These are phyloP conservation scores for pig (Sus scrofa) DNA, from an alignment of 2,113 vertebrate species.

Conservation along the genomic window DNA sequence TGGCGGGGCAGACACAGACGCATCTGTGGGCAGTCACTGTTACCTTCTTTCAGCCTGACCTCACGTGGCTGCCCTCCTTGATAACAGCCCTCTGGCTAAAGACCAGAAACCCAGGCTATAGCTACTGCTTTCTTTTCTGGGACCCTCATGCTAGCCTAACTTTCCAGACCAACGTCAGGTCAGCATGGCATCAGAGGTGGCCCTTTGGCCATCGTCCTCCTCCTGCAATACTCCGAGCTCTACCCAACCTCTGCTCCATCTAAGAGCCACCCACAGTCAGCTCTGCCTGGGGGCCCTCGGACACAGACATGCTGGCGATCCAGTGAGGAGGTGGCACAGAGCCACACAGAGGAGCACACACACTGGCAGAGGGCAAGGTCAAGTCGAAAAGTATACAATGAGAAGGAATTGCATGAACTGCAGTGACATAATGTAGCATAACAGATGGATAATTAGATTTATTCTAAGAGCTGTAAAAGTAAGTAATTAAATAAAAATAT, in stretches of 20 bases:
- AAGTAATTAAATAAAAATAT: slow-evolving; percentile 87
- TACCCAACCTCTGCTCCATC: neutral
- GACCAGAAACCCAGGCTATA: neutral
- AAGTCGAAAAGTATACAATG: slow-evolving; percentile 49
- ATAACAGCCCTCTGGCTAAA: neutral
- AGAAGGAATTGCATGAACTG: slow-evolving; percentile 64
- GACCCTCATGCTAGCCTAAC: neutral
- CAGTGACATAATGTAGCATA: slow-evolving; percentile 74
- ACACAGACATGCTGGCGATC: neutral
- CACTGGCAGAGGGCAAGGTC: slow-evolving; percentile 58
- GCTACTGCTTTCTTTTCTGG: slow-evolving; percentile 48
- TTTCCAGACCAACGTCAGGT: neutral
- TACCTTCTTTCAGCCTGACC: neutral
- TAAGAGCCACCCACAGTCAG: neutral
- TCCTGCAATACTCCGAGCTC: neutral
- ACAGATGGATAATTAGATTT: slow-evolving; percentile 88
- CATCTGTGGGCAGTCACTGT: neutral
- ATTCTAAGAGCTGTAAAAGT: slow-evolving; percentile 84
- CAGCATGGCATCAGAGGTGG: neutral
- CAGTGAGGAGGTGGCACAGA: slow-evolving; percentile 26
- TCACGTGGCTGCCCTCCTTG: neutral
- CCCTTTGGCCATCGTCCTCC: neutral
- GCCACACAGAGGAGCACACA: slow-evolving; percentile 8
- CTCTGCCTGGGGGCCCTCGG: neutral
- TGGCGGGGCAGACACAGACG: neutral